These are phyloP conservation scores for Trichoplusia ni DNA, from an alignment of 1,140 invertebrate species.

Conservation along the genomic window DNA sequence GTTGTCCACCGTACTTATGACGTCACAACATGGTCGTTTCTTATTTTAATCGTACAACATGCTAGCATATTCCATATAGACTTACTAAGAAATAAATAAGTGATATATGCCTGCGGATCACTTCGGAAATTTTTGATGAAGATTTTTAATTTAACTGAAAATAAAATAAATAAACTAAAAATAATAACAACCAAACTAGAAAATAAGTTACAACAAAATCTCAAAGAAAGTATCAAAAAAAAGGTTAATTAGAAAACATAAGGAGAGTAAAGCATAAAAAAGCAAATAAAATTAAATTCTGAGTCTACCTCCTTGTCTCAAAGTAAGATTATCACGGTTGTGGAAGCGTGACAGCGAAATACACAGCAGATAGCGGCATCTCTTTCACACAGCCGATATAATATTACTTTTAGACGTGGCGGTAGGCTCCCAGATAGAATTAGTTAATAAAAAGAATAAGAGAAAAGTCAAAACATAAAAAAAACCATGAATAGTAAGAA, in stretches of 20 bases:
- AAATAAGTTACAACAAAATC: constrained; percentile 16
- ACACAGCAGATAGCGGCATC: neutral
- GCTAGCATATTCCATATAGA: constrained; percentile 41
- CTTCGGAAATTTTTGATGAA: constrained; percentile 44
- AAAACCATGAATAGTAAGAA: no score
- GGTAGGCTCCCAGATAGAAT: no score
- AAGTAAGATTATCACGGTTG: no score
- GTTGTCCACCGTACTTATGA: no score
- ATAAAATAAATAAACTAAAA: constrained; percentile 39
- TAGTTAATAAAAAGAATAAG: no score
- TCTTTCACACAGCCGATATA: no score
- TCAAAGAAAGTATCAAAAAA: neutral
- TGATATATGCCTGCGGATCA: constrained; percentile 47
- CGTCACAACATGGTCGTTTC: no score
- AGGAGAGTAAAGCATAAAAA: neutral
- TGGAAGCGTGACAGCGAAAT: neutral
- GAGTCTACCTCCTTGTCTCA: no score
- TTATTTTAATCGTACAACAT: constrained; percentile 26
- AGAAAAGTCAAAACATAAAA: no score
- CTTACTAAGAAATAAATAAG: constrained; percentile 59
- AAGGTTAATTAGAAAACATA: neutral
- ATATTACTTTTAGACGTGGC: no score
- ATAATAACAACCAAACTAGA: constrained; percentile 23
- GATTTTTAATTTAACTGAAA: constrained; percentile 55
- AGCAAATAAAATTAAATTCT: no score